Conservation (phyloP, 2,797 vertebrate genomes). For the Mormyrus proboscirostris region DNA sequence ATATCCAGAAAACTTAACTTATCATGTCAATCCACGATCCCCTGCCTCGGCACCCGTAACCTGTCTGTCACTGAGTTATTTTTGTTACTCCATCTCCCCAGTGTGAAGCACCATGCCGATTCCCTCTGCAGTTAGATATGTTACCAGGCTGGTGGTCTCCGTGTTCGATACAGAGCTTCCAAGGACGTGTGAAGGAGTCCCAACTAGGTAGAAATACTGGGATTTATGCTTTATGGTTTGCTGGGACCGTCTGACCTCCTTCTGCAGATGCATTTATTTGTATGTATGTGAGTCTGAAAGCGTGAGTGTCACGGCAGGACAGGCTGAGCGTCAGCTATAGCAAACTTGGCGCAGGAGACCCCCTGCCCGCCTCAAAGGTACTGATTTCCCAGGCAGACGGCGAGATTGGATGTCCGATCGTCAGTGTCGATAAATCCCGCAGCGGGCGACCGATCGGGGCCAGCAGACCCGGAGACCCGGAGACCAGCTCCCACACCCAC, state of each 20-base stretch:
- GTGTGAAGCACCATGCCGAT: not conserved
- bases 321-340: not conserved
- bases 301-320: not conserved
- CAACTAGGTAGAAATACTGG: not conserved
- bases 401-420: not conserved
- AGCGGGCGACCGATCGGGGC: not conserved
- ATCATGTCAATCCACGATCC: not conserved
- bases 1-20: not conserved
- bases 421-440: not conserved
- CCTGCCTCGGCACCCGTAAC: not conserved
- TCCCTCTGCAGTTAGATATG: not conserved
- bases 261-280: not conserved
- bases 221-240: not conserved
- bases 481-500: not conserved
- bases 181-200: not conserved
- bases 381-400: not conserved
- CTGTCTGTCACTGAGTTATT: not conserved
- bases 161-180: not conserved
- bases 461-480: not conserved
- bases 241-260: not conserved
- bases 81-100: not conserved
- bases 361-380: not conserved
- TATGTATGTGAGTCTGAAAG: not conserved
- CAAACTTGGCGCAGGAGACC: not conserved
- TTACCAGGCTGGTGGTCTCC: not conserved